Percentiles rank a stretch among this genome's conserved stretches.
phyloP scores from a whole-genome alignment of 2,797 vertebrate species.

The Brachyrhaphis roseni region DNA sequence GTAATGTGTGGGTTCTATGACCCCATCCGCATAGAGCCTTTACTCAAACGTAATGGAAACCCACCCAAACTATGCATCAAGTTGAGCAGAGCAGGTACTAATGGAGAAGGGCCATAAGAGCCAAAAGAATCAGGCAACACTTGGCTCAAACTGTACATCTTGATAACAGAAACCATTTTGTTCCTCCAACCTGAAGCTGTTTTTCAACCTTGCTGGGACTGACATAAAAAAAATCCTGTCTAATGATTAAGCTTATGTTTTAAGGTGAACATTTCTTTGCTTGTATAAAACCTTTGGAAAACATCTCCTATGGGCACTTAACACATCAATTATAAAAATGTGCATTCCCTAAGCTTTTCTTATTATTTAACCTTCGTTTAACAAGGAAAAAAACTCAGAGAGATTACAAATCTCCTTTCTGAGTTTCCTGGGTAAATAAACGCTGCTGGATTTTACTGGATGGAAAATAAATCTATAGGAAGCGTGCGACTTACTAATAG shows the following conservation, averaged over 20 bases:
- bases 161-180: background rate
- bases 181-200: conserved; percentile 30
- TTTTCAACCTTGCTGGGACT: conserved; percentile 56
- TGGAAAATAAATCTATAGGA: background rate
- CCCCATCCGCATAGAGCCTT: too few relatives aligned
- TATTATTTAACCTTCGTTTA: background rate
- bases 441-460: conserved; percentile 3
- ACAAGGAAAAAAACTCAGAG: background rate
- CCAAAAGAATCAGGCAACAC: background rate
- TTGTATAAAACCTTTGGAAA: conserved; percentile 12
- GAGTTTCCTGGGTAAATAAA: conserved; percentile 8
- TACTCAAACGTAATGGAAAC: background rate
- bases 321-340: conserved; percentile 3
- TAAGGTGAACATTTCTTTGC: conserved; percentile 18
- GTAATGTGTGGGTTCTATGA: too few relatives aligned
- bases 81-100: too few relatives aligned
- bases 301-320: conserved; percentile 17
- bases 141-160: background rate
- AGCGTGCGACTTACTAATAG: background rate
- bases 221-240: conserved; percentile 33
- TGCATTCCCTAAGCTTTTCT: conserved; percentile 2
- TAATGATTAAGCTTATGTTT: conserved; percentile 16
- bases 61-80: background rate
- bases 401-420: background rate
- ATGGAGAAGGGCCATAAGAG: background rate